Evolutionary conservation across 2,888 invertebrate genomes (phyloP).

Genomic region (Ectobius pallidus): DNA sequence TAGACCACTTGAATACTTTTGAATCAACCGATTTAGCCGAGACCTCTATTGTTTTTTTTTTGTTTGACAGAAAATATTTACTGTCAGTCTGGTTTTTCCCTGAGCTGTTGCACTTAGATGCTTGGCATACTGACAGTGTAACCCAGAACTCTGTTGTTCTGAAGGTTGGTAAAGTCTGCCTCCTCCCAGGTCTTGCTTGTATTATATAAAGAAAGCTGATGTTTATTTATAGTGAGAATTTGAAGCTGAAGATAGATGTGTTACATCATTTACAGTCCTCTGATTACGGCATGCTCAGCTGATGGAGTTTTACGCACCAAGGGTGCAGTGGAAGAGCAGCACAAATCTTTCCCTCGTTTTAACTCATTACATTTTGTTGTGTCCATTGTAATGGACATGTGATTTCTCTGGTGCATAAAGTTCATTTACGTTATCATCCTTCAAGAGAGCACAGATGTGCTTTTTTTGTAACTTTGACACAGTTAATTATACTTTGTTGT

Average conservation of each 20-base stretch:
- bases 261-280: slow-evolving; percentile 8
- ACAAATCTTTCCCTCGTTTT: neutral
- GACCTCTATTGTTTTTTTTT: slow-evolving; percentile 12
- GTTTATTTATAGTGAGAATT: slow-evolving; percentile 44
- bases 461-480: no score
- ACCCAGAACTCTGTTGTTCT: slow-evolving; percentile 9
- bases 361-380: no score
- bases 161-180: slow-evolving; percentile 12
- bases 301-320: neutral
- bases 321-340: neutral
- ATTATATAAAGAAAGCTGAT: slow-evolving; percentile 18
- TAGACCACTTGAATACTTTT: neutral
- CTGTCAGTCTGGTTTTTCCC: slow-evolving; percentile 1
- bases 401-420: no score
- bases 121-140: slow-evolving; percentile 22
- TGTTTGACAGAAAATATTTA: neutral
- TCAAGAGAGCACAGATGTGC: no score
- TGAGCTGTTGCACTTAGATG: slow-evolving; percentile 24
- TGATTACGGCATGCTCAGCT: slow-evolving; percentile 4
- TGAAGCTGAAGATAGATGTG: slow-evolving; percentile 41
- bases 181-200: neutral
- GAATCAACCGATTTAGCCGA: slow-evolving; percentile 3
- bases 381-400: no score
- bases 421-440: no score
- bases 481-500: no score